A percentile compares a stretch with the other conserved stretches of the same genome.
Conservation (phyloP, 2,113 vertebrate genomes). For the Panthera tigris region DNA sequence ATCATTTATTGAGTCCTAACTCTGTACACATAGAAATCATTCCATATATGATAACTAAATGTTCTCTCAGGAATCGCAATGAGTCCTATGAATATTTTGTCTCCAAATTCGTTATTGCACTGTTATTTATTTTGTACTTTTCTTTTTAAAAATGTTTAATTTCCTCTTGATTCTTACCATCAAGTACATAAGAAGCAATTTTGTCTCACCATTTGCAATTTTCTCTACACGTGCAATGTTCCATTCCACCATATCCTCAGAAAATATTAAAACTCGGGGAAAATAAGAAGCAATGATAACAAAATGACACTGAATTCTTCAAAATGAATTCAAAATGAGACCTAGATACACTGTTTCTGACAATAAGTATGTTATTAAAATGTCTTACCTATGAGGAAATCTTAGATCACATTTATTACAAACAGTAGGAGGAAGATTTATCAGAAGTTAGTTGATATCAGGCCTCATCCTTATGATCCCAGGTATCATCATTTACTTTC, state of each 20-base stretch:
- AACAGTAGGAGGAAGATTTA: not conserved
- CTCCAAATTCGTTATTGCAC: not conserved
- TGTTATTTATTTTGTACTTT: conserved; percentile 19
- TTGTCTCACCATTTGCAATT: not conserved
- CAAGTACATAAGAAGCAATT: conserved; percentile 38
- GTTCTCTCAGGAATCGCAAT: not conserved
- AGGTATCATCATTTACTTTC: not conserved
- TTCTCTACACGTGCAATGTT: conserved; percentile 23
- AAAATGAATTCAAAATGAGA: not conserved
- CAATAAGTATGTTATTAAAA: conserved; percentile 10
- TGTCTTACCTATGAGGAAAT: conserved; percentile 1
- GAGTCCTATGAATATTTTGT: not conserved
- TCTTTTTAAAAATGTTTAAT: conserved; percentile 38
- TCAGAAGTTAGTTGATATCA: not conserved
- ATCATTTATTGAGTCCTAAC: not conserved
- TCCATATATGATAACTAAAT: conserved; percentile 7
- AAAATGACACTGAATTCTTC: conserved; percentile 27
- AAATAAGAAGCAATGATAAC: not conserved
- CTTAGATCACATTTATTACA: not conserved
- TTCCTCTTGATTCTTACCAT: conserved; percentile 31
- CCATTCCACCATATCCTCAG: not conserved
- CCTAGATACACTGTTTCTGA: not conserved
- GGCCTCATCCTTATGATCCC: not conserved
- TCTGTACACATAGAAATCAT: not conserved
- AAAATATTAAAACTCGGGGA: conserved; percentile 53